phyloP scores from a whole-genome alignment of 2,888 invertebrate species.

The Spilosoma lubricipeda region DNA sequence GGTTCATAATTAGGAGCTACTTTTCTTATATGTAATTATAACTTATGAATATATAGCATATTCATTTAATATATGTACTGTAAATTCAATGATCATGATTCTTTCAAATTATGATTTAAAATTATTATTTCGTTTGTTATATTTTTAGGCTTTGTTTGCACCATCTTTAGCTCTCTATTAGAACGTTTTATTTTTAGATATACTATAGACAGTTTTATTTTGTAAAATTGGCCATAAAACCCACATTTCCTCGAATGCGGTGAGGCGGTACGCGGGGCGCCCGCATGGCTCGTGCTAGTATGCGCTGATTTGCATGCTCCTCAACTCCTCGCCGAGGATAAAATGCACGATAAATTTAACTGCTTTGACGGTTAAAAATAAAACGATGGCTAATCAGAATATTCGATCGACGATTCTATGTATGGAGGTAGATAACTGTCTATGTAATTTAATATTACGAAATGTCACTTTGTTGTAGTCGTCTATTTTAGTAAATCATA shows the following conservation, averaged over 20 bases:
- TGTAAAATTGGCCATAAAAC: conserved; percentile 15
- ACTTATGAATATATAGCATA: no score
- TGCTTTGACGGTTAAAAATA: conserved; percentile 50
- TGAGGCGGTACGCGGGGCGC: conserved; percentile 57
- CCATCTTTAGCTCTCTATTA: background rate
- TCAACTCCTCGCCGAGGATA: conserved; percentile 62
- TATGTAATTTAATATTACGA: conserved; percentile 2
- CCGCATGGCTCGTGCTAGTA: conserved; percentile 67
- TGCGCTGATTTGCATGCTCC: conserved; percentile 84
- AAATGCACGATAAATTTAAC: conserved; percentile 59
- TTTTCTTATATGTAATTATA: no score
- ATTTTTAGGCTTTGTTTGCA: background rate
- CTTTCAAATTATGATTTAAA: background rate
- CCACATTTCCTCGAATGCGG: conserved; percentile 54
- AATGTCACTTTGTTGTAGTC: background rate
- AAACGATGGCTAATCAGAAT: conserved; percentile 42
- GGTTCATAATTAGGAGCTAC: no score
- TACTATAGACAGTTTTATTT: background rate
- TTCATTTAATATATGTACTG: background rate
- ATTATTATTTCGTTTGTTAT: background rate
- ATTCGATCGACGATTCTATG: conserved; percentile 32
- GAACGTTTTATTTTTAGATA: background rate
- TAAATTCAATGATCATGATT: background rate
- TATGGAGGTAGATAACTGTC: background rate
- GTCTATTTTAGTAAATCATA: no score